These are phyloP conservation scores for Pampus argenteus DNA, from an alignment of 2,797 vertebrate species.

Conservation along the genomic window DNA sequence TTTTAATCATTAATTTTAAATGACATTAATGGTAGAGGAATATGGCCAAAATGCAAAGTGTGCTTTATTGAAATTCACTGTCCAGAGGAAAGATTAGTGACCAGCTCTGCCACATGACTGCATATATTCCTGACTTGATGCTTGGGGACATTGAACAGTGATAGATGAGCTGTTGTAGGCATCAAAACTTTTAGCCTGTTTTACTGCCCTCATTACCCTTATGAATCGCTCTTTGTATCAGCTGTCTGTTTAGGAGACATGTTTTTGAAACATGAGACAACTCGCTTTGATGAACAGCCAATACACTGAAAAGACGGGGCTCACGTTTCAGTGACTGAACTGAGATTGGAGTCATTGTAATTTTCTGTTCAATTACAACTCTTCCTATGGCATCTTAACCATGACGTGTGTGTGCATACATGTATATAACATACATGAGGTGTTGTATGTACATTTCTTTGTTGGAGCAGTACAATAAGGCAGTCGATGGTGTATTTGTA, in stretches of 20 bases:
- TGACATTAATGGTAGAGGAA: neutral
- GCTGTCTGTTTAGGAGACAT: conserved; percentile 28
- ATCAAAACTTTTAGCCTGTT: neutral
- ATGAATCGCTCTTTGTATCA: conserved; percentile 31
- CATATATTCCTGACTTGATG: conserved; percentile 41
- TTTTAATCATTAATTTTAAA: no score
- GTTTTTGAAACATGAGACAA: conserved; percentile 31
- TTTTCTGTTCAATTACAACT: neutral
- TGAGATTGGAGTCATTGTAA: neutral
- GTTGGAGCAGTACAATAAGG: neutral
- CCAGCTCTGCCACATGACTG: conserved; percentile 22
- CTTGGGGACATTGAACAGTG: conserved; percentile 9
- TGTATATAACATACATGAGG: neutral
- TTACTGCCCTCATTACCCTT: neutral
- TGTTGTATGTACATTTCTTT: neutral
- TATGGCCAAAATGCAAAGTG: conserved; percentile 12
- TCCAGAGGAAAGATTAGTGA: conserved; percentile 14
- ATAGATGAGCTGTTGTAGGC: conserved; percentile 4
- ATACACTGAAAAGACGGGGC: neutral
- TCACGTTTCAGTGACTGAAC: conserved; percentile 1
- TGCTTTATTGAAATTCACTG: conserved; percentile 5
- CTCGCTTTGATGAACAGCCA: conserved; percentile 22
- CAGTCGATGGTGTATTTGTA: conserved; percentile 28
- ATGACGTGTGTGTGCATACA: neutral
- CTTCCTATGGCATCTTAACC: neutral